Conservation (phyloP, 2,888 invertebrate genomes). For the Orthosia cruda region DNA sequence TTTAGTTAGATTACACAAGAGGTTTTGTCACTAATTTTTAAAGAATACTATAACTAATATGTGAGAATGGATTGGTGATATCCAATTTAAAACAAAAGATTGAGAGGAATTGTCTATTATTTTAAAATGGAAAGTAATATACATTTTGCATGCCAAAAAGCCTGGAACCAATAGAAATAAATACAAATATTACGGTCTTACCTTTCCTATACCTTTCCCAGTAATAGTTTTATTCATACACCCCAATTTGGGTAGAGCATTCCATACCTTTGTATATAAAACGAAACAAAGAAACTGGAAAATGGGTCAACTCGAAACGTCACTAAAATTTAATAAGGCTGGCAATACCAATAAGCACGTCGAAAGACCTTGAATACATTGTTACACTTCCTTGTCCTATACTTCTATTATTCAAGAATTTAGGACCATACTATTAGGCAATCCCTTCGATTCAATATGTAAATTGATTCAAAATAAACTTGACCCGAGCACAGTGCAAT, state of each 20-base stretch:
- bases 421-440: constrained; percentile 58
- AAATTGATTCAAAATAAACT: constrained; percentile 71
- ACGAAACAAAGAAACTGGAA: constrained; percentile 35
- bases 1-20: no score
- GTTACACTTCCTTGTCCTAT: constrained; percentile 25
- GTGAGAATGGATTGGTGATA: neutral
- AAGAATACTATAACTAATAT: no score
- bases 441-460: constrained; percentile 68
- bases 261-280: constrained; percentile 20
- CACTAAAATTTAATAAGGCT: constrained; percentile 50
- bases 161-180: neutral
- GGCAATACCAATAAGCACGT: constrained; percentile 40
- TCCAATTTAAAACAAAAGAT: neutral
- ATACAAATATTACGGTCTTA: constrained; percentile 1
- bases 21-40: no score
- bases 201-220: neutral
- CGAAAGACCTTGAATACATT: constrained; percentile 23
- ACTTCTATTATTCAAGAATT: constrained; percentile 59
- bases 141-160: neutral
- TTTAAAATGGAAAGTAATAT: neutral
- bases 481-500: constrained; percentile 70
- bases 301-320: constrained; percentile 39
- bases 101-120: neutral
- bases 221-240: constrained; percentile 24
- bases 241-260: neutral